Evolutionary conservation across 1,140 invertebrate species (phyloP).

Genomic region (Zaprionus tsacasi): DNA sequence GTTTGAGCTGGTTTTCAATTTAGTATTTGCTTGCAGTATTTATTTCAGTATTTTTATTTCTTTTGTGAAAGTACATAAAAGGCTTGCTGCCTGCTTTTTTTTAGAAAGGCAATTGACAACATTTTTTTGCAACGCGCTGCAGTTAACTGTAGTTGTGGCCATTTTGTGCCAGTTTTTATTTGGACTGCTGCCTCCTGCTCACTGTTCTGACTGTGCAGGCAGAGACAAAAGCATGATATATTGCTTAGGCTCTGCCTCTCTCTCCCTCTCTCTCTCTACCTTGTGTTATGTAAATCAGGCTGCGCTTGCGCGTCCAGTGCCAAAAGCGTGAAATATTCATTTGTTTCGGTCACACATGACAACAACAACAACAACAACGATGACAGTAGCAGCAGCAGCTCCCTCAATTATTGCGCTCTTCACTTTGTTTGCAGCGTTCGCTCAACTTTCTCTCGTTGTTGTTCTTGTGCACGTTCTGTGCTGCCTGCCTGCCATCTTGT

Average conservation of each 20-base stretch:
- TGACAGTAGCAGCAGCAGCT: constrained; percentile 5
- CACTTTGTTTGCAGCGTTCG: constrained; percentile 24
- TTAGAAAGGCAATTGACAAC: constrained; percentile 73
- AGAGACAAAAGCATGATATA: constrained; percentile 41
- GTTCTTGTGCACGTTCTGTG: constrained; percentile 25
- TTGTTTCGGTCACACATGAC: constrained; percentile 35
- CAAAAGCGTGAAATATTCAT: constrained; percentile 66
- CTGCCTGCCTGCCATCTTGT: constrained; percentile 14
- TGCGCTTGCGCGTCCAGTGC: constrained; percentile 41
- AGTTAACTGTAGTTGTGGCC: constrained; percentile 48
- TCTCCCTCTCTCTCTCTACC: not conserved
- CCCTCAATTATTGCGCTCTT: constrained; percentile 43
- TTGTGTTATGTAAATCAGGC: constrained; percentile 54
- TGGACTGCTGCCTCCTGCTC: constrained; percentile 12
- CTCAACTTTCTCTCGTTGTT: constrained; percentile 22
- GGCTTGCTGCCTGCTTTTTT: constrained; percentile 41
- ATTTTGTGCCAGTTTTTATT: constrained; percentile 58
- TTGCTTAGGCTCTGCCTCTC: constrained; percentile 6
- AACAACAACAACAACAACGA: constrained; percentile 12
- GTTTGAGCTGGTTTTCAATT: constrained; percentile 43
- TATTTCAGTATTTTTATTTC: constrained; percentile 25
- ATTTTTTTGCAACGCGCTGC: constrained; percentile 44
- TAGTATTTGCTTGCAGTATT: constrained; percentile 19
- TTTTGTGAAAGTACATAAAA: constrained; percentile 63
- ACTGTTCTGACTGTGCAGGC: constrained; percentile 33